Base-by-base conservation (phyloP, 92 coral and sea anemone species). In the Parazoanthus darwini region DNA sequence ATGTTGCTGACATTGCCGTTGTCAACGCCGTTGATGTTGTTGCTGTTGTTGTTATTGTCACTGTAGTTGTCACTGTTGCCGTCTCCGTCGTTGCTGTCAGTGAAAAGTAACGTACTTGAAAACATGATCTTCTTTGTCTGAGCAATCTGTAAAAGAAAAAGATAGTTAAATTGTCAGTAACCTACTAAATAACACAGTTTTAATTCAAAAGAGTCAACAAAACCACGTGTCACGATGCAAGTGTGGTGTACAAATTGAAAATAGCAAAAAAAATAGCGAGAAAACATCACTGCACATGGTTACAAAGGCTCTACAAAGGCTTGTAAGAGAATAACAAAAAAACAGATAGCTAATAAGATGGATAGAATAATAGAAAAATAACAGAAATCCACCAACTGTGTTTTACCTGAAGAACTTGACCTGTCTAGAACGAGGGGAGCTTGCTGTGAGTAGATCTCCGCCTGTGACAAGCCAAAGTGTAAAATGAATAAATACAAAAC, bases 321-420 rank as follows among this genome's bases (percentile, higher is more conserved):
- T 63, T 3, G 22, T 22, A 23, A 13, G 70, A 63, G 59, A 54
- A 54, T 13, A 54, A 11, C 3, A 54, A 11, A 13, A 54, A 54
- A 14, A 54, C 42, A 54, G 77, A 72, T 3, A 72, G 39, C 29
- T 2, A 72, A 38, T 29, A 29, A 8, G 37, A 72, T 72, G 42
- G 18, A 73, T 33, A 73, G 7, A 73, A 16, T 73, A 33, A 33
- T 35, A 26, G 16, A 16, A 73, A 1, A 73, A 73, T 73, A 33
- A 7, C 37, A 70, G 29, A 70, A n/a, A 23, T 68, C 74, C 35
- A 68, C 35, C 74, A 26, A 29, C 39, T 10, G 8, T 16, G 43
- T 18, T 37, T 5, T 78, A 78, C 82, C 82, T 78, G 82, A 78
- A 22, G 82, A 78, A 6, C 63, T 78, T 78, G 82, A 42, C 58